Evolutionary conservation across 2,888 invertebrate genomes (phyloP).

Genomic region (Plebejus melissa): DNA sequence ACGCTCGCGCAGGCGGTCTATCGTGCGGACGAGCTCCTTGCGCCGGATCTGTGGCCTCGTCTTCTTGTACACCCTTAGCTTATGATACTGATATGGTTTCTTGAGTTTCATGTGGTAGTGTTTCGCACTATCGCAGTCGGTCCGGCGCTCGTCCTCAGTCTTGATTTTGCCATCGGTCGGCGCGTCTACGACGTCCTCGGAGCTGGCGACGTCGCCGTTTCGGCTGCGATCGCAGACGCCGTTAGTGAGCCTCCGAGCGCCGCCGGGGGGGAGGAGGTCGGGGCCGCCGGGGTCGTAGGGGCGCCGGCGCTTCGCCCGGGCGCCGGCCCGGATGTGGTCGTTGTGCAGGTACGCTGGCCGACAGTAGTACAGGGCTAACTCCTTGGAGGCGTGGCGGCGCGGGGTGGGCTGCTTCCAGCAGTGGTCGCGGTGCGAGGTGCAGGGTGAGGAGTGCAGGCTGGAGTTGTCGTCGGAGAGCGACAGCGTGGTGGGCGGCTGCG

Average conservation of each 20-base stretch:
- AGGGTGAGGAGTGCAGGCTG: conserved; percentile 93
- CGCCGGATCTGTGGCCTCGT: conserved; percentile 57
- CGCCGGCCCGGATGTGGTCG: conserved; percentile 62
- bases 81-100: conserved; percentile 75
- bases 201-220: conserved; percentile 55
- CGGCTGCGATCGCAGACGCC: conserved; percentile 52
- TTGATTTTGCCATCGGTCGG: conserved; percentile 44
- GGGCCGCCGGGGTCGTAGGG: conserved; percentile 76
- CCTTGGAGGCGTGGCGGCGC: conserved; percentile 84
- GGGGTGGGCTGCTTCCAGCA: conserved; percentile 92
- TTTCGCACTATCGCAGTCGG: conserved; percentile 63
- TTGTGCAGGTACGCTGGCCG: conserved; percentile 74
- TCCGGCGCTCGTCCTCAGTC: conserved; percentile 55
- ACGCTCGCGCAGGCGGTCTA: conserved; percentile 63
- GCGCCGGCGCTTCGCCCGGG: conserved; percentile 81
- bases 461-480: conserved; percentile 95
- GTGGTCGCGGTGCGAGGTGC: conserved; percentile 88
- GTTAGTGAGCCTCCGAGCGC: conserved; percentile 47
- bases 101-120: conserved; percentile 75
- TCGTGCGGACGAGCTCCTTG: conserved; percentile 54
- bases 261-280: conserved; percentile 49
- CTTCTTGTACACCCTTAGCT: conserved; percentile 72
- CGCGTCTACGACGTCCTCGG: conserved; percentile 58
- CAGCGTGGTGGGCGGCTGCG: conserved; percentile 82
- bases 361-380: conserved; percentile 85